Evolutionary conservation across 2,888 invertebrate genomes (phyloP).

Genomic region (Helicoverpa assulta): DNA sequence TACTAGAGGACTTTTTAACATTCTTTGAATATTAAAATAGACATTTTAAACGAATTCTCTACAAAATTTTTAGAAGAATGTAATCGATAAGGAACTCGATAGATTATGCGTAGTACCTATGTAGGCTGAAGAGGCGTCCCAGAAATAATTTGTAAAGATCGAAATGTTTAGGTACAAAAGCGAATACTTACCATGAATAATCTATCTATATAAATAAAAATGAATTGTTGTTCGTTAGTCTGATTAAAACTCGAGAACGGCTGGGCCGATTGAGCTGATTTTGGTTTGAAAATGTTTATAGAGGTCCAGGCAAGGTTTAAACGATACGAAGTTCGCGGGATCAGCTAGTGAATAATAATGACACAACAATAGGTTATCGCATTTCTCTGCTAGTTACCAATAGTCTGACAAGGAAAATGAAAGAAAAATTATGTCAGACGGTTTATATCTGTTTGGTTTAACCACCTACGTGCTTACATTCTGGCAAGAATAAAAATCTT

Average conservation of each 20-base stretch:
- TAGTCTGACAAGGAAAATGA: conserved; percentile 41
- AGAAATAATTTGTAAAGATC: background rate
- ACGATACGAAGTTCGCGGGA: too few relatives aligned
- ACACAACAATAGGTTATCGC: conserved; percentile 34
- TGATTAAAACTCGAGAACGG: too few relatives aligned
- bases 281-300: too few relatives aligned
- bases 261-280: too few relatives aligned
- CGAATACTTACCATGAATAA: too few relatives aligned
- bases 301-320: too few relatives aligned
- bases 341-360: conserved; percentile 26
- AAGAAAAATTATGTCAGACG: conserved; percentile 22
- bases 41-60: background rate
- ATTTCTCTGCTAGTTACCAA: conserved; percentile 38
- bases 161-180: background rate
- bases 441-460: conserved; percentile 16
- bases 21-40: background rate
- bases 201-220: too few relatives aligned
- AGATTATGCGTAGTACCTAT: background rate
- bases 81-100: background rate
- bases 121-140: background rate
- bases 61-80: too few relatives aligned
- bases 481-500: conserved; percentile 15
- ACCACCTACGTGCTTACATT: conserved; percentile 8
- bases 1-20: conserved; percentile 1
- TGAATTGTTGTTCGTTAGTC: too few relatives aligned